Conservation (phyloP, 2,888 invertebrate genomes). For the Synergus japonicus region DNA sequence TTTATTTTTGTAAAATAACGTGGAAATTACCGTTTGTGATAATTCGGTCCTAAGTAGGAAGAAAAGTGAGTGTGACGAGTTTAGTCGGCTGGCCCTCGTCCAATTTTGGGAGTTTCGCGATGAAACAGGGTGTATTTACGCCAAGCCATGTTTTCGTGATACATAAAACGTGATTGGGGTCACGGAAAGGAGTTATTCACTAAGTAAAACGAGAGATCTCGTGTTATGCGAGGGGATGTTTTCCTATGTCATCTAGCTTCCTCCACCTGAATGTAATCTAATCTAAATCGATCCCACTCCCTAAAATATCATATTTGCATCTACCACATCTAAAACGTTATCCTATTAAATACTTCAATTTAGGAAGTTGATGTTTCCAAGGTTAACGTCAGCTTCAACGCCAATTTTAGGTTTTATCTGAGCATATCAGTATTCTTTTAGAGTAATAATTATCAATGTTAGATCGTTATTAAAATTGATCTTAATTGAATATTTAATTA, state of each 20-base stretch:
- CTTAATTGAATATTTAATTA: neutral
- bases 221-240: constrained; percentile 52
- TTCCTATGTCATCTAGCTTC: constrained; percentile 11
- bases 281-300: neutral
- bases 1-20: neutral
- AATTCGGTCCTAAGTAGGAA: constrained; percentile 5
- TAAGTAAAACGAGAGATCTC: constrained; percentile 56
- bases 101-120: constrained; percentile 64
- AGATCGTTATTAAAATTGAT: neutral
- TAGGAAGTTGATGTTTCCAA: neutral
- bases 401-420: neutral
- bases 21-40: neutral
- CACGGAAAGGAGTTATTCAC: constrained; percentile 59
- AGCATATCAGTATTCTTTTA: neutral
- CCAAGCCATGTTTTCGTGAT: constrained; percentile 48
- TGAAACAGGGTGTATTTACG: constrained; percentile 40
- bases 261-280: neutral
- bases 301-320: neutral
- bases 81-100: constrained; percentile 60
- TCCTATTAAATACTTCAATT: neutral
- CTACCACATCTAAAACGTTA: too few species aligned
- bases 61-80: constrained; percentile 40
- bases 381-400: neutral
- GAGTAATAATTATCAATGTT: neutral
- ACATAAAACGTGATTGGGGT: constrained; percentile 60